Evolutionary conservation across 2,113 vertebrate genomes (phyloP), one percentile per base, ranked within the genome.

Genomic region (Arvicanthis niloticus): DNA sequence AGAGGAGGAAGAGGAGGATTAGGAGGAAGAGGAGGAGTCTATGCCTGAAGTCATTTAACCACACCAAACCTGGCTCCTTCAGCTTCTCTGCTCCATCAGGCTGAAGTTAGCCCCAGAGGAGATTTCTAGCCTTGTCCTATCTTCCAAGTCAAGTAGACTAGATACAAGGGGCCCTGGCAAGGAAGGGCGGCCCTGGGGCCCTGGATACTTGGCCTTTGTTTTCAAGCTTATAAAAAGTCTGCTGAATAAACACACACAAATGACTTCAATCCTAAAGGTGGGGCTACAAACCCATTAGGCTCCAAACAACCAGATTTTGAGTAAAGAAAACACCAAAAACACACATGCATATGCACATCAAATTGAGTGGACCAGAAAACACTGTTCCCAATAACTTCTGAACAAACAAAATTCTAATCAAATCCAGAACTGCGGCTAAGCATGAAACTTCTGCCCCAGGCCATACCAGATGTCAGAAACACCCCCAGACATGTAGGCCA

Each of bases 381-480:
- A 11, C 88, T 65, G 90, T 89, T 93, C 68, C 90, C 51, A 91
- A 72, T 75, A 81, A 95, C 84, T 78, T 96, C 68, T 77, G 91
- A 96, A 82, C 81, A 93, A 97, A 96, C 77, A 92, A 85, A 96
- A 82, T 56, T 84, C 72, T 94, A 94, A 98, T 96, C 89, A 94
- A 93, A 94, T 89, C 96, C 96, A 98, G 95, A 95, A 56, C 95
- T 22, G 2, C 4, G 22, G 67, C 15, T 17, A 58, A 45, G n/a
- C 16, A 48, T 34, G 7, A 56, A 77, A 31, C 56, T 45, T 34
- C 53, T 77, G 65, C 90, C 65, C 67, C 16, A 4, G 42, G 89
- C 92, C 5, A 3, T 37, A 75, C 26, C 92, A 82, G 86, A 85
- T 82, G 88, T 45, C 62, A 34, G 56, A 37, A 68, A 31, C 3